Evolutionary conservation across 2,797 vertebrate genomes (phyloP).

Genomic region (Kryptolebias ocellatus): DNA sequence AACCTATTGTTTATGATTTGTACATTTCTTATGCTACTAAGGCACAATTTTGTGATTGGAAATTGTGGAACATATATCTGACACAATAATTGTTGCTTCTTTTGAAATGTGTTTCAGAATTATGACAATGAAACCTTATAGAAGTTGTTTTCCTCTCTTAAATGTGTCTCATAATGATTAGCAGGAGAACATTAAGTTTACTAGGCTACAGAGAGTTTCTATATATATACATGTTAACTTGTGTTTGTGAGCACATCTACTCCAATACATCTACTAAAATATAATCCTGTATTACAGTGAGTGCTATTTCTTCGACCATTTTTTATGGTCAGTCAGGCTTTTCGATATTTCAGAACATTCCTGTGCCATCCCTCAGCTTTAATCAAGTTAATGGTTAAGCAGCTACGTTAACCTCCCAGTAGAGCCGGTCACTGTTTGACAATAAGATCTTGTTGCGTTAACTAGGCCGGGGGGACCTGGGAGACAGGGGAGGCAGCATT

Average conservation of each 20-base stretch:
- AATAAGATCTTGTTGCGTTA: conserved; percentile 72
- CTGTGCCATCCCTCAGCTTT: conserved; percentile 47
- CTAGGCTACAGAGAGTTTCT: conserved; percentile 13
- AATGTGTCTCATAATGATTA: conserved; percentile 51
- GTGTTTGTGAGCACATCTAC: conserved; percentile 28
- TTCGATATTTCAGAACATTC: conserved; percentile 55
- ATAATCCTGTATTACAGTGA: conserved; percentile 6
- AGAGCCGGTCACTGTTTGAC: conserved; percentile 76
- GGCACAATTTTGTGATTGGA: background rate
- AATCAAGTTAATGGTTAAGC: conserved; percentile 82
- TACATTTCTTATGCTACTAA: background rate
- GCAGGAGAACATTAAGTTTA: conserved; percentile 52
- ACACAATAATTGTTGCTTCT: conserved; percentile 6
- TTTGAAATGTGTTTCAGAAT: conserved; percentile 33
- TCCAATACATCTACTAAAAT: conserved; percentile 17
- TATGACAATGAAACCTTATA: conserved; percentile 9
- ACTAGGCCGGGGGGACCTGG: conserved; percentile 65
- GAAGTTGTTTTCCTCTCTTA: conserved; percentile 45
- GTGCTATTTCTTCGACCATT: conserved; percentile 29
- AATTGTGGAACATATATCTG: conserved; percentile 15
- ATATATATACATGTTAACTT: conserved; percentile 8
- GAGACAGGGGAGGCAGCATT: conserved; percentile 56
- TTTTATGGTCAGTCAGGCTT: conserved; percentile 49
- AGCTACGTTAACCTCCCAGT: conserved; percentile 68
- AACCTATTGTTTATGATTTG: background rate